A percentile compares a stretch with the other conserved stretches of the same genome.
Evolutionary conservation across 1,140 invertebrate species (phyloP).

Genomic region (Idris sp.): DNA sequence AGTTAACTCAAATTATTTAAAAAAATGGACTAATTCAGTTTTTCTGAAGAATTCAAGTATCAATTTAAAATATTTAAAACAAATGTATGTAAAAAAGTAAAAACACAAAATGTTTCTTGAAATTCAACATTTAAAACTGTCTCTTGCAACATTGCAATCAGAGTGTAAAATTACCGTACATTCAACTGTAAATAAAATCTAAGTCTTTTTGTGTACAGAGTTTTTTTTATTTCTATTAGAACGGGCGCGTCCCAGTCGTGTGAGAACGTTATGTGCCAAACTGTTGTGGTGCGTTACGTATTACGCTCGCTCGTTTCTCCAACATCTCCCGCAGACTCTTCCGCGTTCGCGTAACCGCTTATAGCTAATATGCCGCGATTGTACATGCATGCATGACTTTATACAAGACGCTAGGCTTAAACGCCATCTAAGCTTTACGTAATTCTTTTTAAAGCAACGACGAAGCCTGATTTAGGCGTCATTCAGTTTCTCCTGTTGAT

Average conservation of each 20-base stretch:
- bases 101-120: no score
- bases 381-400: constrained; percentile 62
- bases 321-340: constrained; percentile 61
- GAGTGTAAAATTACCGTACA: constrained; percentile 3
- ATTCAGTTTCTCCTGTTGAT: constrained; percentile 50
- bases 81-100: no score
- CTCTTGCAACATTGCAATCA: neutral
- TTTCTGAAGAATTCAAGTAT: no score
- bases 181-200: neutral
- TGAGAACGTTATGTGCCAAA: constrained; percentile 53
- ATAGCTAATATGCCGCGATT: constrained; percentile 60
- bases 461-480: constrained; percentile 32
- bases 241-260: constrained; percentile 36
- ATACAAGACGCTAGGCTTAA: constrained; percentile 38
- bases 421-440: constrained; percentile 50
- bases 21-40: no score
- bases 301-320: constrained; percentile 52
- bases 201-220: no score
- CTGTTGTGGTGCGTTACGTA: constrained; percentile 59
- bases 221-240: constrained; percentile 9
- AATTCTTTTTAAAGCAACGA: constrained; percentile 62
- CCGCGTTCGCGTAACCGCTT: constrained; percentile 65
- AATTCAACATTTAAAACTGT: no score
- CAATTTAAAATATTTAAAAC: no score
- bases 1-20: no score